Evolutionary conservation across 2,888 invertebrate species (phyloP).

Genomic region (Loripinus fragilis): DNA sequence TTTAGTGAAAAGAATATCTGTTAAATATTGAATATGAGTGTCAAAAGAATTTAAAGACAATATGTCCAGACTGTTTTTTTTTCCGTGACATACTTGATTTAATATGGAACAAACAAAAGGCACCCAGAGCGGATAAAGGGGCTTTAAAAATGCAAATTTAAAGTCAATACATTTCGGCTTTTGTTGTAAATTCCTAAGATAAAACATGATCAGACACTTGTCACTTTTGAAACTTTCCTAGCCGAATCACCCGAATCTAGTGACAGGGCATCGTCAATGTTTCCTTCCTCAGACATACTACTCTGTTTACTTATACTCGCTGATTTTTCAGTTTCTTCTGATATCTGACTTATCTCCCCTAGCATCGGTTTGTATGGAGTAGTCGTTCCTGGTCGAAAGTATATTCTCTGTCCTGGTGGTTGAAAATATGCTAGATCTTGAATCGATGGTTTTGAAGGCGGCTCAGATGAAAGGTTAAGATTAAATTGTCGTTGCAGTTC

Average conservation of each 20-base stretch:
- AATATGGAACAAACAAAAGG: too few relatives aligned
- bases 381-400: slow-evolving; percentile 46
- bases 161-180: too few relatives aligned
- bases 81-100: too few relatives aligned
- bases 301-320: slow-evolving; percentile 66
- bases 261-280: slow-evolving; percentile 60
- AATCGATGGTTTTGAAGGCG: not conserved
- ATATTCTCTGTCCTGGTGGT: slow-evolving; percentile 18
- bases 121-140: too few relatives aligned
- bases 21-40: too few relatives aligned
- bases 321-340: slow-evolving; percentile 54
- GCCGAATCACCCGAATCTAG: slow-evolving; percentile 66
- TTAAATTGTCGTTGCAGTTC: slow-evolving; percentile 10
- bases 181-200: not conserved
- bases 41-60: too few relatives aligned
- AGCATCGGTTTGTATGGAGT: slow-evolving; percentile 51
- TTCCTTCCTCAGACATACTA: slow-evolving; percentile 60
- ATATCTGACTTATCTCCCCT: slow-evolving; percentile 57
- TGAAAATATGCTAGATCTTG: slow-evolving; percentile 3
- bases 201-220: slow-evolving; percentile 61
- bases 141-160: too few relatives aligned
- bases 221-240: slow-evolving; percentile 63
- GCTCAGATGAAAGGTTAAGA: not conserved
- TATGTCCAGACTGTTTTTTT: too few relatives aligned
- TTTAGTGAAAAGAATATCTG: too few relatives aligned